Evolutionary conservation across 2,797 vertebrate species (phyloP).

Genomic region (Acanthurus lineatus): DNA sequence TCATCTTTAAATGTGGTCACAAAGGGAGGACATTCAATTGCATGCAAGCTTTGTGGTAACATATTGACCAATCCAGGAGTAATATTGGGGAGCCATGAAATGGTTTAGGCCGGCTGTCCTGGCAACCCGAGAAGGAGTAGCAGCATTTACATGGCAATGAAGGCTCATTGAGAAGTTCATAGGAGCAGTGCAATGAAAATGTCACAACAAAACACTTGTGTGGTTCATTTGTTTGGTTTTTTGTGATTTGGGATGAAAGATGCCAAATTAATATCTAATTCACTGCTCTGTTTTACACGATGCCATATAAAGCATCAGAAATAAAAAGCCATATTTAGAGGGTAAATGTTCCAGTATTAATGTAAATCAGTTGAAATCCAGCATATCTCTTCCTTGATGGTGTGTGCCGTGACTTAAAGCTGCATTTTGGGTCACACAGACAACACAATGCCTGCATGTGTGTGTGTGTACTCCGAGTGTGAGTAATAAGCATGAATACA

Average conservation of each 20-base stretch:
- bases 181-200: conserved; percentile 34
- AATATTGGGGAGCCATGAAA: conserved; percentile 65
- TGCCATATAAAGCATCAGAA: not conserved
- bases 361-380: conserved; percentile 22
- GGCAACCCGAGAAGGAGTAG: conserved; percentile 52
- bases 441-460: not conserved
- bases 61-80: conserved; percentile 65
- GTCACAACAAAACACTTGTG: not conserved
- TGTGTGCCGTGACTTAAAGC: conserved; percentile 12
- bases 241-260: not conserved
- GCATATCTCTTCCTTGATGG: conserved; percentile 10
- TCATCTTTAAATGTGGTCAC: conserved; percentile 68
- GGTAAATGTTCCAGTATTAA: conserved; percentile 2
- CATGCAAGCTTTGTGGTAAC: conserved; percentile 67
- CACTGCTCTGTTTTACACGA: not conserved
- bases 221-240: conserved; percentile 10
- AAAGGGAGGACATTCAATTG: conserved; percentile 73
- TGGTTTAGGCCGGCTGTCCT: conserved; percentile 56
- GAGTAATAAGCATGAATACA: not conserved
- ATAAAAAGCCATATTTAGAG: not conserved
- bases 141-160: conserved; percentile 47
- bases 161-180: conserved; percentile 36
- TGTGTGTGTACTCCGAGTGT: conserved; percentile 11
- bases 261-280: conserved; percentile 22
- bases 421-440: conserved; percentile 31